Percentiles rank a stretch among this genome's conserved stretches.
These are phyloP conservation scores for Orbicella faveolata DNA, from an alignment of 64 coral and sea anemone species.

Conservation along the genomic window DNA sequence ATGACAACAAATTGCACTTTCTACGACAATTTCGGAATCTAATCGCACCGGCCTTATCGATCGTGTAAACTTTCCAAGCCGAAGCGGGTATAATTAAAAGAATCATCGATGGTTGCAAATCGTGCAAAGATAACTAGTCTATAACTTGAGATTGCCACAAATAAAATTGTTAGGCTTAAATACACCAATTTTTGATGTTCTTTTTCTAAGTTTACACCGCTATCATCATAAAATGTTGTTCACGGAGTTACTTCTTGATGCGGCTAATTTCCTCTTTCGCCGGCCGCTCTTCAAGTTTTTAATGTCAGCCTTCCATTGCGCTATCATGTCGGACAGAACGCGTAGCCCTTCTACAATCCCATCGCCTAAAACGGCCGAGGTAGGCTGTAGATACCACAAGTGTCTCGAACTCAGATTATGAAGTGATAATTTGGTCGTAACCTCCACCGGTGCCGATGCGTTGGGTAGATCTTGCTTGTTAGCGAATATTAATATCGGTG, in stretches of 20 bases:
- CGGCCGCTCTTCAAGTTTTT: constrained; percentile 69
- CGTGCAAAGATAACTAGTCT: no score
- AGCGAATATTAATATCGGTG: constrained; percentile 87
- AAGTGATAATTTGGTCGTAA: constrained; percentile 74
- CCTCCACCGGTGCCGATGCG: constrained; percentile 61
- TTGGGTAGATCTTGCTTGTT: constrained; percentile 94
- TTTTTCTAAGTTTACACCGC: background rate
- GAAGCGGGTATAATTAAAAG: background rate
- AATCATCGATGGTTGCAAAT: background rate
- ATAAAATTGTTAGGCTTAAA: background rate
- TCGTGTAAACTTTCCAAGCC: background rate
- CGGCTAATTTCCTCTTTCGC: constrained; percentile 51
- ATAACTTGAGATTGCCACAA: background rate
- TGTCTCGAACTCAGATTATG: constrained; percentile 72
- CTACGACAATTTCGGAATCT: background rate
- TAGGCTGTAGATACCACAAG: constrained; percentile 90
- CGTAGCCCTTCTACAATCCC: constrained; percentile 78
- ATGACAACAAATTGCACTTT: background rate
- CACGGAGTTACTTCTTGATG: constrained; percentile 76
- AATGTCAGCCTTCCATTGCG: constrained; percentile 80
- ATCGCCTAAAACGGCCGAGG: constrained; percentile 83
- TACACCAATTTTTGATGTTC: background rate
- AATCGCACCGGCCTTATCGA: no score
- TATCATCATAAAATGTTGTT: constrained; percentile 77
- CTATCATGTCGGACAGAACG: constrained; percentile 81